These are phyloP conservation scores for Aplocera efformata DNA, from an alignment of 2,888 invertebrate species.

Conservation along the genomic window DNA sequence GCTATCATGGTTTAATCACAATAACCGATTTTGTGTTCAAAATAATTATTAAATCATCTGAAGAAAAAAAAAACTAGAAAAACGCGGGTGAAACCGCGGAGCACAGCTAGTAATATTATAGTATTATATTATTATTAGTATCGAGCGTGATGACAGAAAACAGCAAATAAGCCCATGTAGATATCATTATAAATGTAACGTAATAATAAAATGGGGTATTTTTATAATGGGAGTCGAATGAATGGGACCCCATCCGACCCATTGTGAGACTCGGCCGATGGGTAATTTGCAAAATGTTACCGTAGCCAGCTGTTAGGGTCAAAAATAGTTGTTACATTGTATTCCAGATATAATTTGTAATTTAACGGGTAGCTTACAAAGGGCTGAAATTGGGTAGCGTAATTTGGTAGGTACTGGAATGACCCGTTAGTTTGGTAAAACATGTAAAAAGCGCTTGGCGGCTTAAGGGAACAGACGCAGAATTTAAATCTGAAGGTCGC, in stretches of 20 bases:
- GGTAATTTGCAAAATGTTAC: constrained; percentile 65
- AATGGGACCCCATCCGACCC: constrained; percentile 58
- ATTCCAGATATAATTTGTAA: constrained; percentile 64
- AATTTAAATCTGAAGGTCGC: too few species aligned
- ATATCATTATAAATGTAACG: constrained; percentile 75
- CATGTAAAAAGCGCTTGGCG: too few species aligned
- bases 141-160: constrained; percentile 31
- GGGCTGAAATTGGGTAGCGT: constrained; percentile 30
- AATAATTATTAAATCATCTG: too few species aligned
- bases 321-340: constrained; percentile 53
- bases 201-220: constrained; percentile 64
- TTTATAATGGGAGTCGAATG: constrained; percentile 71
- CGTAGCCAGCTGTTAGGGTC: constrained; percentile 51
- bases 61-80: too few species aligned
- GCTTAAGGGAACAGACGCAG: too few species aligned
- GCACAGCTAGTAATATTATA: too few species aligned
- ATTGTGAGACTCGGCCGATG: constrained; percentile 49
- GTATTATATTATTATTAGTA: constrained; percentile 19
- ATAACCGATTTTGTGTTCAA: too few species aligned
- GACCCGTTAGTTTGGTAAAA: too few species aligned
- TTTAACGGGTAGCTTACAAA: constrained; percentile 53
- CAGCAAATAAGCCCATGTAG: constrained; percentile 40
- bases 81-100: too few species aligned
- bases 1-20: too few species aligned
- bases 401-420: too few species aligned